Evolutionary conservation across 2,113 vertebrate genomes (phyloP), one percentile per base, ranked within the genome.

Genomic region (Percopsis transmontana): DNA sequence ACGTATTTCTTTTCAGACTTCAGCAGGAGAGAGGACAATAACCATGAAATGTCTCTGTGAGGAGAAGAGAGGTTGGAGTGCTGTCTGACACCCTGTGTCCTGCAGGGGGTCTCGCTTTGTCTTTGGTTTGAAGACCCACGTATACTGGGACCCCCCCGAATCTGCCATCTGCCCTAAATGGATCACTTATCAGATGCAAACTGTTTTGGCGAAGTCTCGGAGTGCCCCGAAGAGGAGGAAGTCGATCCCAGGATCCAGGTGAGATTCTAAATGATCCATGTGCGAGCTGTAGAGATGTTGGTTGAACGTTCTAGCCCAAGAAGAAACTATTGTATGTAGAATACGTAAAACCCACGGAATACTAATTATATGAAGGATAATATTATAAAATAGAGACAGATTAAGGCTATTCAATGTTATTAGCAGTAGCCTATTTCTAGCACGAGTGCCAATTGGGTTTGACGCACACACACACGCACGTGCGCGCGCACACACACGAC

Each of bases 181-280:
- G 90, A 91, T 54, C 74, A 79, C 64, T 64, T 79, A 19, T 79
- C 65, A 67, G 85, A 74, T 23, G 86, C 66, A 53, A 85, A 72
- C 42, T 78, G 72, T 19, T 72, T 67, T 10, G 87, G 89, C 5
- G 86, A 89, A 9, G 88, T 89, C 10, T 68, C 68, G 0, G 87
- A 83, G 51, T 83, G 81, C 65, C 75, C 77, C 2, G 90, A 88
- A 19, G 91, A 92, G 50, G 93, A 95, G 63, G 94, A 96, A 83
- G 94, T 98, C 72, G 96, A 98, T 10, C 96, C 96, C 21, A 93
- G 96, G 69, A 97, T 98, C 66, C 95, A 98, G 94, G 96, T 98
- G 80, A 57, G 67, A 52, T 4, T 16, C 24, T 27, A 16, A 27
- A n/a, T 19, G 11, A 7, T 9, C 18, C 1, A 20, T 58, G 62